Base-by-base conservation (phyloP, 2,113 vertebrate genomes). In the Nothocercus julius region DNA sequence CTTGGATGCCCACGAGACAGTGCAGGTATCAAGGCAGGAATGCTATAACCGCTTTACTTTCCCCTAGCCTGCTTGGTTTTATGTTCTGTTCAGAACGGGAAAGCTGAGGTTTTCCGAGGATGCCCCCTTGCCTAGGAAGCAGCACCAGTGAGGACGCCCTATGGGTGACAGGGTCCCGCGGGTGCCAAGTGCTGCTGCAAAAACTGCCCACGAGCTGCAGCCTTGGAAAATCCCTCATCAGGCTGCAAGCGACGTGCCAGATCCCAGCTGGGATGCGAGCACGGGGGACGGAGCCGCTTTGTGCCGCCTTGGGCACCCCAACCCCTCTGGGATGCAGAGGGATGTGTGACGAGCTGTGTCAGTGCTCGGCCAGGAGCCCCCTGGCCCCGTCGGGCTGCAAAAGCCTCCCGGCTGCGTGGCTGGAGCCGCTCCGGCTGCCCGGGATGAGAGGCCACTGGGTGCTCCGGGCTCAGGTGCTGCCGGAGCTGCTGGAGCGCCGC, bases 121-220 rank as follows among this genome's bases (percentile, higher is more conserved):
- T 30, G 56, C 51, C 56, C 53, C 80, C 1, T 76, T 2, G 62
- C 14, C 36, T 30, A 82, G 44, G 44, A 76, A 53, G 69, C 19
- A 24, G 11, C 0, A 13, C 24, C 36, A 4, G 2, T 0, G 3
- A 5, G 42, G 64, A 22, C 20, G 3, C 5, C 18, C 66, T 0
- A 3, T 3, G 34, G 40, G 66, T 13, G 61, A 5, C 49, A 22
- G 14, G 30, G 15, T 66, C 58, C 38, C 0, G 13, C 51, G 44
- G 88, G 47, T 25, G 9, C 56, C 28, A 70, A 25, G 54, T 74
- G 42, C 42, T 73, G 77, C 76, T 21, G 0, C 32, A 5, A 7
- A 30, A 85, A 51, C 69, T 51, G 30, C 62, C 68, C 62, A 8
- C 2, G 16, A 51, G 28, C 61, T 85, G 59, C 18, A 2, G 36